Base-by-base conservation (phyloP, 2,113 vertebrate species). In the Microtus richardsoni region DNA sequence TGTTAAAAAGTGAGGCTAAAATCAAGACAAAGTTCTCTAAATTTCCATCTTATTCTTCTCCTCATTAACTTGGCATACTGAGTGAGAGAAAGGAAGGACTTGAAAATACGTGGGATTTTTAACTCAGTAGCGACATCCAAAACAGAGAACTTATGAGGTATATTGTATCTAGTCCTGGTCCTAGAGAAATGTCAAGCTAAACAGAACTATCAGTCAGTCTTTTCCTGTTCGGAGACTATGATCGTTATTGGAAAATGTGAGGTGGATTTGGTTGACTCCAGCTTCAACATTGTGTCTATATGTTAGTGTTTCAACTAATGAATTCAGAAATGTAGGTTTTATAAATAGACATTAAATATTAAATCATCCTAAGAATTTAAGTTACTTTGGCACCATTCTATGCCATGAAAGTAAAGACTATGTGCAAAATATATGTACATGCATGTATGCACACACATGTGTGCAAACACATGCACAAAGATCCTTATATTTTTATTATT, bases 311-410 rank as follows among this genome's bases (percentile, higher is more conserved):
- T 41, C 36, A 79, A 49, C 58, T 60, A 64, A 22, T 58, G 22
- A 88, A 91, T 94, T 91, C 52, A 82, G 62, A 95, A 86, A 73
- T 82, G 2, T 54, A 77, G 47, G 10, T 82, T 91, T 85, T 79
- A 64, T 91, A 85, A 73, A 6, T 60, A 75, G 39, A 75, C 4
- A 90, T 13, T 52, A 95, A 82, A 60, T 62, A 87, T 28, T 70
- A 80, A 83, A 88, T 36, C 24, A n/a, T 85, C 58, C 24, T 77
- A 91, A 22, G 33, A 74, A 47, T 74, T 47, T 12, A 44, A 89
- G 16, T 84, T 89, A 74, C 12, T 88, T 90, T 84, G 41, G 16
- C n/a, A 64, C 11, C 82, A 74, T 70, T 84, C 44, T 71, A n/a
- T 79, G 58, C 49, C 8, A 66, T 17, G 3, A 11, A 14, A 89